Base-by-base conservation (phyloP, 2,888 invertebrate genomes). In the Nowickia ferox region DNA sequence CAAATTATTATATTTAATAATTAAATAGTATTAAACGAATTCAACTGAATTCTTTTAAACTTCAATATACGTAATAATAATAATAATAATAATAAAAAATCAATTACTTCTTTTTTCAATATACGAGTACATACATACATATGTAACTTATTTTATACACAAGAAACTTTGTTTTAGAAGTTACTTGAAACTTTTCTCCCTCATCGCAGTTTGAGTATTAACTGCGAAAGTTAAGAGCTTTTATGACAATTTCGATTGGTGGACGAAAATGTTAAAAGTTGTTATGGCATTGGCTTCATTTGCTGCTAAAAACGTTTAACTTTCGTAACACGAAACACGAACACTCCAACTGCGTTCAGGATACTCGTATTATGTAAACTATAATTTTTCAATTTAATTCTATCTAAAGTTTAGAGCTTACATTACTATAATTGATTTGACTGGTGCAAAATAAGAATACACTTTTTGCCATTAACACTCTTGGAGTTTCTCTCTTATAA, bases 401-500 rank as follows among this genome's bases (percentile, higher is more conserved):
- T 72, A 83, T 42, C 59, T 77, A 69, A 48, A 65, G 59, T 68
- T 59, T 61, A 68, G 11, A 59, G 30, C 15, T 57, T 48, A 42
- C 44, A 68, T 1, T 59, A 53, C 61, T 86, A 83, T 66, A 72
- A 76, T 66, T 55, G 71, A 61, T 79, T 55, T 46, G 77, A 80
- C 10, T 81, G 66, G 1, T 68, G 44, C 30, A 57, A 40, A 44
- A 77, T n/a, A 55, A 82, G 40, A 68, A 76, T 38, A 48, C 55
- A 83, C 30, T 79, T 75, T 30, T 19, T 48, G 19, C 30, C 17
- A 46, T 48, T 48, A 3, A 22, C 3, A 15, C n/a, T 38, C 9
- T 5, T 63, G 42, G 44, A 48, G 0, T n/a, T 71, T 48, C 46
- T 48, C 19, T 89, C 88, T 91, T 92, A 92, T 91, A 92, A 91